Percentiles rank a stretch among this genome's conserved stretches.
Evolutionary conservation across 1,140 invertebrate genomes (phyloP).

Genomic region (Cydia amplana): DNA sequence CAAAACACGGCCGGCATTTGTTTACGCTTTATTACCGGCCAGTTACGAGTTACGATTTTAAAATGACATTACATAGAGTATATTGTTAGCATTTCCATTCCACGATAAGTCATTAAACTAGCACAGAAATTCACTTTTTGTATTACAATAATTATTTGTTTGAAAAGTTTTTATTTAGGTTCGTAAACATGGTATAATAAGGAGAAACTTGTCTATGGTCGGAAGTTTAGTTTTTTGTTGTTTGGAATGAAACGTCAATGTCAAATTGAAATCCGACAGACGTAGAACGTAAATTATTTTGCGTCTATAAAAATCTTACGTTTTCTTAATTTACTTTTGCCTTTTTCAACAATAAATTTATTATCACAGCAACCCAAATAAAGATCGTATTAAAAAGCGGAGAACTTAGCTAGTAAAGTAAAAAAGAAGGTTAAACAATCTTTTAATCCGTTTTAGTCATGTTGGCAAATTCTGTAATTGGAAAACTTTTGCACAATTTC

Average conservation of each 20-base stretch:
- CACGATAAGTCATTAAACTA: background rate
- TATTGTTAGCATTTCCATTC: conserved; percentile 14
- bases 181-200: background rate
- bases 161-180: background rate
- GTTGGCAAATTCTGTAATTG: background rate
- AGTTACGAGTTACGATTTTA: conserved; percentile 17
- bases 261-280: background rate
- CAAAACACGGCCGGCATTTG: conserved; percentile 32
- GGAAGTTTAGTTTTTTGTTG: conserved; percentile 2
- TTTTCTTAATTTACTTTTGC: background rate
- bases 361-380: background rate
- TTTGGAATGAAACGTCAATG: background rate
- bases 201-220: background rate
- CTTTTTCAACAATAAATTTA: background rate
- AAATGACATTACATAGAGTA: conserved; percentile 21
- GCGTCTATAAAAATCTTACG: background rate
- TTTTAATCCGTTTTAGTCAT: conserved; percentile 28
- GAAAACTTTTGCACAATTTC: conserved; percentile 20
- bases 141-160: conserved; percentile 2
- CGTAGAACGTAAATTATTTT: conserved; percentile 22
- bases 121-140: background rate
- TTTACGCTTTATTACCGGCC: conserved; percentile 25
- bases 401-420: background rate
- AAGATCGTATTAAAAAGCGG: background rate
- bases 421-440: conserved; percentile 35